A percentile compares a stretch with the other conserved stretches of the same genome.
Conservation (phyloP, 1,140 invertebrate genomes). For the Rhagoletis zephyria region DNA sequence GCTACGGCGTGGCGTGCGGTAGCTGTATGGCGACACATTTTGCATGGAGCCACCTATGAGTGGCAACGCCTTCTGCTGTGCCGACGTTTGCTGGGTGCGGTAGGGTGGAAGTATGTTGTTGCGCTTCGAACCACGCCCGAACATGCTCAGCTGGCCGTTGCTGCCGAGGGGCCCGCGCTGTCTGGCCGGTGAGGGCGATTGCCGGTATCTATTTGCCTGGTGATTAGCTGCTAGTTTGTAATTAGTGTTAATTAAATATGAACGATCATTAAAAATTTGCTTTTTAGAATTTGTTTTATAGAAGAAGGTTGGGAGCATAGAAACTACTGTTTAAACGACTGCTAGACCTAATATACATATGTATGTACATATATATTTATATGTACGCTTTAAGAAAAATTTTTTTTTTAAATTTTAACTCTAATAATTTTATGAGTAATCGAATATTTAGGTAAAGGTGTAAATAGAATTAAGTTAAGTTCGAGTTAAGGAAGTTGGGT, state of each 20-base stretch:
- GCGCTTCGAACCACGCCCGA: slow-evolving; percentile 60
- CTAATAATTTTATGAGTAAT: background rate
- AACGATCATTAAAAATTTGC: slow-evolving; percentile 54
- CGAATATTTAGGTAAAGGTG: background rate
- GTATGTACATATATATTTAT: background rate
- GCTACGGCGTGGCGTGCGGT: slow-evolving; percentile 62
- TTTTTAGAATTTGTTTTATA: background rate
- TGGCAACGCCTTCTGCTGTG: slow-evolving; percentile 4
- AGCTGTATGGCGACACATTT: slow-evolving; percentile 65
- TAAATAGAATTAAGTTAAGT: background rate
- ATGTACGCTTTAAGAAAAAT: background rate
- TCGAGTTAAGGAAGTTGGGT: background rate
- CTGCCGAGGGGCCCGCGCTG: slow-evolving; percentile 71
- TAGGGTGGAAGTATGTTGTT: slow-evolving; percentile 67
- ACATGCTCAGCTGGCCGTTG: slow-evolving; percentile 57
- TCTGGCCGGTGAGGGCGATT: slow-evolving; percentile 78
- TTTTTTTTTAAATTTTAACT: background rate
- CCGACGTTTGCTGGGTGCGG: slow-evolving; percentile 65
- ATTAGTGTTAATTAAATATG: slow-evolving; percentile 65
- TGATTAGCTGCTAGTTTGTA: slow-evolving; percentile 74
- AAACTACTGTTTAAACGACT: background rate
- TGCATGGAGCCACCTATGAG: slow-evolving; percentile 65
- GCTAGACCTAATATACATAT: background rate
- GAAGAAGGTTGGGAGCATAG: background rate
- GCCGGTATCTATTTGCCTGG: slow-evolving; percentile 74